Evolutionary conservation across 1,140 invertebrate genomes (phyloP).

Genomic region (Hyposmocoma kahamanoa): DNA sequence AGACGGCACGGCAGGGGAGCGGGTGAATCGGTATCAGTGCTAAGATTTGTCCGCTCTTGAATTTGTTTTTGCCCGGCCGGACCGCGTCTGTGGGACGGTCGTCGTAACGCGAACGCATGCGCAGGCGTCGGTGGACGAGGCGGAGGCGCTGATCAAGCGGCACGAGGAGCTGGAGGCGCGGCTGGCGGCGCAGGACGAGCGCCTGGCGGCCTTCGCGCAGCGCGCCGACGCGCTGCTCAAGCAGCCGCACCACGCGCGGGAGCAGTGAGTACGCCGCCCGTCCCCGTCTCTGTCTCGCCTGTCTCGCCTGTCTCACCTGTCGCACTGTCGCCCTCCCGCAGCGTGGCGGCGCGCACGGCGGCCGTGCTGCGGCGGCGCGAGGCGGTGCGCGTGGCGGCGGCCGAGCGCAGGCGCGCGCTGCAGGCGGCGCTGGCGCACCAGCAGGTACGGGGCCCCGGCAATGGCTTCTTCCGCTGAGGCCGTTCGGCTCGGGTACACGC

Average conservation of each 20-base stretch:
- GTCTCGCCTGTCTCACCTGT: neutral
- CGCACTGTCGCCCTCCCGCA: constrained; percentile 38
- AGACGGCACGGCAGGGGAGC: too few species aligned
- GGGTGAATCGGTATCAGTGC: too few species aligned
- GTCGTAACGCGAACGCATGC: too few species aligned
- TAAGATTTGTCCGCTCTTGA: too few species aligned
- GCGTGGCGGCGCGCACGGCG: constrained; percentile 83
- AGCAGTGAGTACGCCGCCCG: constrained; percentile 77
- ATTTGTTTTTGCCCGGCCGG: too few species aligned
- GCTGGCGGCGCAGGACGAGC: constrained; percentile 93
- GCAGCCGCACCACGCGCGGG: constrained; percentile 88
- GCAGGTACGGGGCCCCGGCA: too few species aligned
- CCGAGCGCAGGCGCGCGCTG: constrained; percentile 81
- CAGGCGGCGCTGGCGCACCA: constrained; percentile 78
- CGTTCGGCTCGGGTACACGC: too few species aligned
- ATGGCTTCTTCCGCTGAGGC: too few species aligned
- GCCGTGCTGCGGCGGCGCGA: constrained; percentile 84
- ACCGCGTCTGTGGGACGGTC: too few species aligned
- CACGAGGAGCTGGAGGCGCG: constrained; percentile 97
- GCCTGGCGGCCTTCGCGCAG: constrained; percentile 89
- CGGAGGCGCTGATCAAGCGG: constrained; percentile 93
- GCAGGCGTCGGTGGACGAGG: constrained; percentile 93
- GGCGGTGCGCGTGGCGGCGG: constrained; percentile 83
- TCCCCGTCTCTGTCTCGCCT: neutral
- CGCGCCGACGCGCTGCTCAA: constrained; percentile 87